Percentiles rank a stretch among this genome's conserved stretches.
Conservation (phyloP, 53 echinoderm and acorn worm species). For the Apostichopus leukothele region DNA sequence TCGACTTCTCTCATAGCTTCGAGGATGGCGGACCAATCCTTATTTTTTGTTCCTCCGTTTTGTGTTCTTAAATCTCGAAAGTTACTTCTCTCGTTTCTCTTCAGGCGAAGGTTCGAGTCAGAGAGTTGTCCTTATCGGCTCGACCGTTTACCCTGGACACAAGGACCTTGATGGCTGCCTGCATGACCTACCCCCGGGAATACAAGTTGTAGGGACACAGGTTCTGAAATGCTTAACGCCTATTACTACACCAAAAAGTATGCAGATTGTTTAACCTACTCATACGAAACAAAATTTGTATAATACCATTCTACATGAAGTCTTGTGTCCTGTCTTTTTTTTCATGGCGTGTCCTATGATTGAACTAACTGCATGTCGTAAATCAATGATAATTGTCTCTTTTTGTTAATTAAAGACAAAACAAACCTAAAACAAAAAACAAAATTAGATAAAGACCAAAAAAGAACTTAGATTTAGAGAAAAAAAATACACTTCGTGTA, state of each 20-base stretch:
- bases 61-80: not conserved
- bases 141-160: slow-evolving; percentile 14
- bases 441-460: too few relatives aligned
- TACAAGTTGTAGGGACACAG: not conserved
- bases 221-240: not conserved
- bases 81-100: not conserved
- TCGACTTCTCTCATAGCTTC: too few relatives aligned
- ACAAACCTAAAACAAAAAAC: not conserved
- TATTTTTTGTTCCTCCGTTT: not conserved
- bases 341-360: slow-evolving; percentile 9
- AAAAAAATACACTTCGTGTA: too few relatives aligned
- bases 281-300: not conserved
- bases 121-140: slow-evolving; percentile 1
- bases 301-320: not conserved
- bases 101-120: not conserved
- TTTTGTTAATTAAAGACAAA: not conserved
- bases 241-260: slow-evolving; percentile 18
- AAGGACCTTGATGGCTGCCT: not conserved
- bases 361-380: slow-evolving; percentile 9
- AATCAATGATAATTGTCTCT: not conserved
- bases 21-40: too few relatives aligned
- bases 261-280: slow-evolving; percentile 4
- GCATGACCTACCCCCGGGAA: not conserved
- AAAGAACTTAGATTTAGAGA: too few relatives aligned
- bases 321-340: not conserved